These are phyloP conservation scores for Galendromus occidentalis DNA, from an alignment of 1,140 invertebrate species.

Conservation along the genomic window DNA sequence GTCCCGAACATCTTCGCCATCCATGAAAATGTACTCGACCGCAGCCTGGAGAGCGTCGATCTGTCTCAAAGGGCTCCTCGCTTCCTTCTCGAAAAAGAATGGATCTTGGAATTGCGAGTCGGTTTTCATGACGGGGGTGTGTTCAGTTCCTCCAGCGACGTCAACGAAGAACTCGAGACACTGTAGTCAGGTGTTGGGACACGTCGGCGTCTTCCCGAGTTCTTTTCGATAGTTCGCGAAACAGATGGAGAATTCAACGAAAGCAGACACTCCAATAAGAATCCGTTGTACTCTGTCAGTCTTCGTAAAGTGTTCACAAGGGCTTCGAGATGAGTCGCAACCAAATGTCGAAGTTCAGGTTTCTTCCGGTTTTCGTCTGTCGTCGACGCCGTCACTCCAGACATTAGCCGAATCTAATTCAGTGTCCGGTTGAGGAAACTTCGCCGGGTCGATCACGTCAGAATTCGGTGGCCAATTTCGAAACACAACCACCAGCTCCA, in stretches of 20 bases:
- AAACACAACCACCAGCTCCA: not conserved
- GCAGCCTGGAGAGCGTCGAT: not conserved
- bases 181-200: not conserved
- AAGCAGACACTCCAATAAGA: not conserved
- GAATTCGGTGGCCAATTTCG: no score
- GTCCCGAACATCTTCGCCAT: slow-evolving; percentile 1
- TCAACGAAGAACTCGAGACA: not conserved
- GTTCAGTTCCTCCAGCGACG: no score
- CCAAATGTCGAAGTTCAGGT: no score
- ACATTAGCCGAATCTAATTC: no score
- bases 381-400: no score
- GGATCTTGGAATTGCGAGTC: not conserved
- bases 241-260: not conserved
- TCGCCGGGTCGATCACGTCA: no score
- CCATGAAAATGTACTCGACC: not conserved
- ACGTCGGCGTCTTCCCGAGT: no score
- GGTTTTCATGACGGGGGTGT: not conserved
- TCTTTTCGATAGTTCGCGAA: not conserved
- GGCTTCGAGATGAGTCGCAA: no score
- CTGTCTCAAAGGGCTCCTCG: not conserved
- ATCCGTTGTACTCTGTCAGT: not conserved
- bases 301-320: not conserved
- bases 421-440: no score
- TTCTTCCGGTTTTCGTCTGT: no score
- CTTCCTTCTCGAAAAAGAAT: not conserved